These are phyloP conservation scores for Lutraria lutraria DNA, from an alignment of 2,888 invertebrate genomes.

Conservation along the genomic window DNA sequence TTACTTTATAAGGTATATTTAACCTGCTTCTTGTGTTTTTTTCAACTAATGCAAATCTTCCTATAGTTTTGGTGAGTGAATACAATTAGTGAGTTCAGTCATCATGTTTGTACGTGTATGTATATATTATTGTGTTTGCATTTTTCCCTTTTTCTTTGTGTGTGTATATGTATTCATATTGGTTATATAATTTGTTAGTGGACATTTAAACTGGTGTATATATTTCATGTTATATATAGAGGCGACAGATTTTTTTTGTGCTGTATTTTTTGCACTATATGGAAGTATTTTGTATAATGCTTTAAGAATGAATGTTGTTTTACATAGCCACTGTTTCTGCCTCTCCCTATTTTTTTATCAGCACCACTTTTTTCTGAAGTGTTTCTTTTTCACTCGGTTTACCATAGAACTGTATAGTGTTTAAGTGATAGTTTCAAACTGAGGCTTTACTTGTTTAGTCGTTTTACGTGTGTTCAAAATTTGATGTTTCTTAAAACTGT, in stretches of 20 bases:
- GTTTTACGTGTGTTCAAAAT: neutral
- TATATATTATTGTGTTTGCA: slow-evolving; percentile 29
- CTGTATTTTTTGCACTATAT: slow-evolving; percentile 11
- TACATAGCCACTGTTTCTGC: slow-evolving; percentile 16
- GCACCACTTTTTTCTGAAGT: neutral
- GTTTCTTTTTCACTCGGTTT: neutral
- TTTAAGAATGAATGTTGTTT: slow-evolving; percentile 20
- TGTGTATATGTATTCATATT: slow-evolving; percentile 45
- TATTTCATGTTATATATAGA: slow-evolving; percentile 27
- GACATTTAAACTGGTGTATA: slow-evolving; percentile 17
- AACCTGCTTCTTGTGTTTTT: slow-evolving; percentile 20
- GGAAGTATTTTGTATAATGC: neutral
- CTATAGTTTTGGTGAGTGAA: neutral
- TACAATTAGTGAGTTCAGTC: neutral
- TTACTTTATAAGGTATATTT: neutral
- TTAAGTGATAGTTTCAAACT: neutral
- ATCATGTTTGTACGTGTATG: slow-evolving; percentile 5
- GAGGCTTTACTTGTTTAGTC: neutral
- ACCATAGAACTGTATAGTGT: neutral
- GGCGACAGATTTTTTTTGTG: slow-evolving; percentile 27
- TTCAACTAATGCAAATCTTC: slow-evolving; percentile 8
- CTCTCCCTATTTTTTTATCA: neutral
- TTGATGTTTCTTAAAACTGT: neutral
- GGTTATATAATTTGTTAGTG: slow-evolving; percentile 40
- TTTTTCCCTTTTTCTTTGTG: slow-evolving; percentile 22